Evolutionary conservation across 2,888 invertebrate species (phyloP), one percentile per base, ranked within the genome.

Genomic region (Abrostola tripartita): DNA sequence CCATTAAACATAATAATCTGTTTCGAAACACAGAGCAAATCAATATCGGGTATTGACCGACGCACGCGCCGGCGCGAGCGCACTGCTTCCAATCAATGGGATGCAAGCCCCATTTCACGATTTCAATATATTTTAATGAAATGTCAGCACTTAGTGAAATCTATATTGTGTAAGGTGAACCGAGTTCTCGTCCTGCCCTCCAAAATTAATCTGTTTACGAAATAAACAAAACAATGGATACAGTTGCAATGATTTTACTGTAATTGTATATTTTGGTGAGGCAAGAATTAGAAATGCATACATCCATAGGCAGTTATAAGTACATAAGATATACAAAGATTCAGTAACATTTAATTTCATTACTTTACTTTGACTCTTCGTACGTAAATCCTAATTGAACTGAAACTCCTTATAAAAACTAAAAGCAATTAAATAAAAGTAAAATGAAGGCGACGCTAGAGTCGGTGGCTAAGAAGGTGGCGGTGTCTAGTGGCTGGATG

Each of bases 81-180:
- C 81, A 77, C 79, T 75, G 84, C 87, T 88, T 78, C 89, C 92
- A 92, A 94, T 94, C 93, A 93, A 90, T 92, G 86, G 90, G 92
- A 93, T 90, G 88, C 91, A 89, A 87, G 86, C 88, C 85, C 91
- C 87, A 89, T 90, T 94, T 92, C 94, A 93, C 94, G 94, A 94
- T 93, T 94, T 90, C 93, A 93, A 94, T 94, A 92, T 90, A 90
- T 90, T 91, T 90, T 91, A 93, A 93, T 92, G 89, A 93, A 94
- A 94, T 93, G 93, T 92, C 92, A 91, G 93, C 89, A 91, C 90
- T 91, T 89, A 88, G 87, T 90, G 91, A 89, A 91, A 91, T 89
- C 85, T 86, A 87, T 86, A 88, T 92, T 92, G 89, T 88, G 91
- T 82, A 93, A 92, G 81, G 68, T 78, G 74, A 84, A 68, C 80